Conservation (phyloP, 2,113 vertebrate species). For the western clawed frog (Xenopus tropicalis) region UCB_Xtro_10.0 CM004446.2:109234001-109234500, state of each 20-base stretch:
- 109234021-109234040: constrained; percentile 19
- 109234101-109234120: neutral
- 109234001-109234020: constrained; percentile 32
- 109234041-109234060: constrained; percentile 32
- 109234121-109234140: neutral
- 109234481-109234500: constrained; percentile 68
- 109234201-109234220: neutral
- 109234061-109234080: constrained; percentile 21
- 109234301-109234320: constrained; percentile 9
- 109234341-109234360: constrained; percentile 76
- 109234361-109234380: constrained; percentile 75
- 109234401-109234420: constrained; percentile 60
- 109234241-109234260: neutral
- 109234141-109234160: constrained; percentile 7
- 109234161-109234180: constrained; percentile 14
- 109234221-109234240: neutral
- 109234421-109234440: constrained; percentile 42
- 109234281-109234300: constrained; percentile 31
- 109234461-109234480: constrained; percentile 54
- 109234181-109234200: constrained; percentile 30
- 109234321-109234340: constrained; percentile 81
- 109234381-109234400: constrained; percentile 83
- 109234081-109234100: constrained; percentile 16
- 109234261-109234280: constrained; percentile 21
- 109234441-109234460: constrained; percentile 56